Percentiles rank a stretch among this genome's conserved stretches.
Conservation (phyloP, 2,888 invertebrate species). For the Mactromeris polynyma region DNA sequence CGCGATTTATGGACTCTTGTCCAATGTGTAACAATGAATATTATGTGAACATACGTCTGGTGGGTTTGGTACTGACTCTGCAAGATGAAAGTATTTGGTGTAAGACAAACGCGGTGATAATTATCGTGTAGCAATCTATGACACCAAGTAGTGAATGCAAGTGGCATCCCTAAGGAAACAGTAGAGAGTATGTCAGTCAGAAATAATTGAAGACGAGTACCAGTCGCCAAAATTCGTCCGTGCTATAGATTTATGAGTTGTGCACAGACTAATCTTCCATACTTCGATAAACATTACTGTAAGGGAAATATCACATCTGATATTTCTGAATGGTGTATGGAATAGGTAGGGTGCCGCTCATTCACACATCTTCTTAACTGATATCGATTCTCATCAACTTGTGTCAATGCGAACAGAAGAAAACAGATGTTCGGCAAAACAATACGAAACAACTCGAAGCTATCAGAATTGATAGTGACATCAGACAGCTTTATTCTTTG, state of each 20-base stretch:
- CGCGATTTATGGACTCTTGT: neutral
- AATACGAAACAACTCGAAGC: too few relatives aligned
- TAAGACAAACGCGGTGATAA: neutral
- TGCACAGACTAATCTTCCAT: neutral
- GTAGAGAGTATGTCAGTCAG: neutral
- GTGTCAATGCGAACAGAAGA: neutral
- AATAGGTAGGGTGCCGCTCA: neutral
- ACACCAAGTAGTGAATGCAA: neutral
- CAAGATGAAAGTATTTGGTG: neutral
- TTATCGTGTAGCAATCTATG: neutral
- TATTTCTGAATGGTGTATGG: neutral
- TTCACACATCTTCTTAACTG: neutral
- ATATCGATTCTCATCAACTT: neutral
- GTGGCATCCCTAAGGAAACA: neutral
- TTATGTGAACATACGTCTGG: neutral
- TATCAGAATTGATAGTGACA: too few relatives aligned
- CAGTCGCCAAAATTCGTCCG: neutral
- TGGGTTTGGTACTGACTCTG: neutral
- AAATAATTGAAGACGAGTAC: conserved; percentile 2
- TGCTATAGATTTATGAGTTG: neutral
- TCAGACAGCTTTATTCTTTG: too few relatives aligned
- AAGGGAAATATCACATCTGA: neutral
- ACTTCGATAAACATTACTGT: neutral
- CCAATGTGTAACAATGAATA: neutral
- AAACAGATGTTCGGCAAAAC: too few relatives aligned